A percentile compares a stretch with the other conserved stretches of the same genome.
Evolutionary conservation across 2,113 vertebrate genomes (phyloP).

Genomic region (Platichthys flesus): DNA sequence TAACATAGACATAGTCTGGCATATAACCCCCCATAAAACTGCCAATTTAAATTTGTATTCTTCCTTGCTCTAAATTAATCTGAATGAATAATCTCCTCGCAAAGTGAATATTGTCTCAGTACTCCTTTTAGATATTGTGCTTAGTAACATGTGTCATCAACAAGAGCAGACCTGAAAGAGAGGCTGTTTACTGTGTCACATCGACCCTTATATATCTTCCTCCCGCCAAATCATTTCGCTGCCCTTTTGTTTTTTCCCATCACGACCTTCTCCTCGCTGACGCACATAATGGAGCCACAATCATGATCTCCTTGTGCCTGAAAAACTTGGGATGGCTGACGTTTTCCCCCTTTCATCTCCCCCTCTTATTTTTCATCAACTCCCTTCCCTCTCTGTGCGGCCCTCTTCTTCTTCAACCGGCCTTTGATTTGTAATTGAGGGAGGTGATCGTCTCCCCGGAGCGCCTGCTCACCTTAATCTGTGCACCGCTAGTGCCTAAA

Average conservation of each 20-base stretch:
- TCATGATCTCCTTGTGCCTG: conserved; percentile 35
- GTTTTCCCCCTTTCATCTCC: conserved; percentile 16
- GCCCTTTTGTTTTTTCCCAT: conserved; percentile 11
- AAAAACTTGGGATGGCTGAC: conserved; percentile 27
- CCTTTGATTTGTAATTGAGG: conserved; percentile 61
- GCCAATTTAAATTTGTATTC: neutral
- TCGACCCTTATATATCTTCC: conserved; percentile 26
- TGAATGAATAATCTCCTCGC: neutral
- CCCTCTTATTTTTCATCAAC: conserved; percentile 46
- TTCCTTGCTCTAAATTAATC: neutral
- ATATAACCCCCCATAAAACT: neutral
- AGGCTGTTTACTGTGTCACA: neutral
- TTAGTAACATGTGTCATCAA: neutral
- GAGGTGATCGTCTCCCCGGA: too few relatives aligned
- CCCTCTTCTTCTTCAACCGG: conserved; percentile 27
- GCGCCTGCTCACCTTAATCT: conserved; percentile 35
- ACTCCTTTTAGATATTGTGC: neutral
- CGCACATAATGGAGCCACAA: conserved; percentile 25
- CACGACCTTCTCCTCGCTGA: conserved; percentile 31
- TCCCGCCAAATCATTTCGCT: conserved; percentile 11
- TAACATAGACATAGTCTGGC: neutral
- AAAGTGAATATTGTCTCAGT: neutral
- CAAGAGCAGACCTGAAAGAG: neutral
- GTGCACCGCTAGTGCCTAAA: conserved; percentile 32
- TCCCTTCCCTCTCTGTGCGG: neutral